These are phyloP conservation scores for Rhogogaster chlorosoma DNA, from an alignment of 2,888 invertebrate species.

Conservation along the genomic window DNA sequence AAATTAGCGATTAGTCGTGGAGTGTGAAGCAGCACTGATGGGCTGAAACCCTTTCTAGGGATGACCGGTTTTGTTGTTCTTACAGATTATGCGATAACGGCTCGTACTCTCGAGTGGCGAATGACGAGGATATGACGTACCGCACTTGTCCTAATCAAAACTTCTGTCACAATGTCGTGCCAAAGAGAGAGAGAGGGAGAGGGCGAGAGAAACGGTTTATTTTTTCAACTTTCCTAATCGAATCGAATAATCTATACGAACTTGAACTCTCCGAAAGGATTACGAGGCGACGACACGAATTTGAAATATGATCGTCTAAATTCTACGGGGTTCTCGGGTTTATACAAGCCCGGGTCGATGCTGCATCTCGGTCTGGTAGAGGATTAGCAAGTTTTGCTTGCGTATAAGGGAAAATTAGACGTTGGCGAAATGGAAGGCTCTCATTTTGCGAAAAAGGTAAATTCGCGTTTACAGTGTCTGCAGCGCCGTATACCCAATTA, in stretches of 20 bases:
- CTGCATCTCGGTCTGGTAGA: not conserved
- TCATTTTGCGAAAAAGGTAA: slow-evolving; percentile 1
- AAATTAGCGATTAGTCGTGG: not conserved
- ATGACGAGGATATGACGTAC: not conserved
- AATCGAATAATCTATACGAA: not conserved
- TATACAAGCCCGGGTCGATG: not conserved
- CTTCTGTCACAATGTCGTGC: not conserved
- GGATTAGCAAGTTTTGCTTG: not conserved
- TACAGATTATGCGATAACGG: not conserved
- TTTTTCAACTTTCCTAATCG: not conserved
- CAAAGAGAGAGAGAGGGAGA: not conserved
- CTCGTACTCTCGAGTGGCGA: not conserved
- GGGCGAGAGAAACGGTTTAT: not conserved
- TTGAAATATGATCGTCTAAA: slow-evolving; percentile 16
- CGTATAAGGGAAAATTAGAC: not conserved
- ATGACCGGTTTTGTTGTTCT: not conserved
- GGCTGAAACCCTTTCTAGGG: not conserved
- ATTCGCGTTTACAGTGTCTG: not conserved
- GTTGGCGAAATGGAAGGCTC: not conserved
- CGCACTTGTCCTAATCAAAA: not conserved
- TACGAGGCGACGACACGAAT: not conserved
- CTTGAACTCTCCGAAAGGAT: not conserved
- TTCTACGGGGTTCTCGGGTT: not conserved
- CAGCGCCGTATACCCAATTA: not conserved
- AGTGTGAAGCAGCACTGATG: not conserved